Evolutionary conservation across 64 coral and sea anemone species (phyloP).

Genomic region (Exaiptasia diaphana): DNA sequence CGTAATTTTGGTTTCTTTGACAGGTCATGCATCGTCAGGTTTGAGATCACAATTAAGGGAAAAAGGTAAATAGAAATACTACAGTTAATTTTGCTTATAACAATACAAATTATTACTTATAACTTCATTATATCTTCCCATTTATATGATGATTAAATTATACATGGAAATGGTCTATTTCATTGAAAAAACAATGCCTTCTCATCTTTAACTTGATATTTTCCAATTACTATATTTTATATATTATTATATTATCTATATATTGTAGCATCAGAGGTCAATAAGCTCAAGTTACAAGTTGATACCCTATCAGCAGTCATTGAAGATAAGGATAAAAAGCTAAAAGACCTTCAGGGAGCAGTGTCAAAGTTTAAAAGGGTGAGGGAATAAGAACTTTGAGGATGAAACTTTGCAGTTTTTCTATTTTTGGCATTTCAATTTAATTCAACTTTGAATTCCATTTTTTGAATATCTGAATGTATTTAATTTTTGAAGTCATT

Average conservation of each 20-base stretch:
- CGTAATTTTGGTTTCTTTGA: not conserved
- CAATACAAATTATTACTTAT: too few relatives aligned
- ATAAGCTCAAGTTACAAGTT: constrained; percentile 77
- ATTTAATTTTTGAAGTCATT: not conserved
- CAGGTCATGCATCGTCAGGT: constrained; percentile 57
- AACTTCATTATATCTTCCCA: not conserved
- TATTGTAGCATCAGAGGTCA: constrained; percentile 88
- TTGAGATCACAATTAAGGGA: constrained; percentile 88
- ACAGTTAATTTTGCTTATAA: not conserved
- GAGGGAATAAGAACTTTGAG: not conserved
- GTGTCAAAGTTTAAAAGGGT: constrained; percentile 63
- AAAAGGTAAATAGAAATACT: constrained; percentile 58
- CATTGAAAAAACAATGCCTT: too few relatives aligned
- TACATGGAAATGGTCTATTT: too few relatives aligned
- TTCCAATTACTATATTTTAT: not conserved
- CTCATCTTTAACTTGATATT: not conserved
- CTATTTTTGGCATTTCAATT: not conserved
- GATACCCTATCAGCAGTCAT: constrained; percentile 71
- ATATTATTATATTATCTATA: not conserved
- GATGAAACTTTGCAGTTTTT: not conserved
- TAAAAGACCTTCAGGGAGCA: constrained; percentile 65
- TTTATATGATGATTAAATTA: not conserved
- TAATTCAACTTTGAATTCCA: not conserved
- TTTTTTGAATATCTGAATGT: not conserved
- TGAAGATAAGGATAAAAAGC: constrained; percentile 70